Evolutionary conservation across 2,797 vertebrate genomes (phyloP).

Genomic region (Lagocephalus sceleratus): DNA sequence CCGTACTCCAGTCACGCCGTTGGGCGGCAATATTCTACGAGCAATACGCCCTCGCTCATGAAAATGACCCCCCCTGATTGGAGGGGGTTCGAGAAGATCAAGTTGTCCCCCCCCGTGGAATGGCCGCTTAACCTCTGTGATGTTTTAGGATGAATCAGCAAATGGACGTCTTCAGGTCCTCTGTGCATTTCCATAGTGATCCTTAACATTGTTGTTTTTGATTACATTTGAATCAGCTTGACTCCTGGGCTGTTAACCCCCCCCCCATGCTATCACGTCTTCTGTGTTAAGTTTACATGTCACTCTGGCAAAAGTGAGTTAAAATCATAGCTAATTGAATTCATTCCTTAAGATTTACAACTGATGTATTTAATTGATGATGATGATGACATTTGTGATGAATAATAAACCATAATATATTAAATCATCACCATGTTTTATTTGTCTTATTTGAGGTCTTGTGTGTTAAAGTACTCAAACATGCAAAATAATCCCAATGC

Average conservation of each 20-base stretch:
- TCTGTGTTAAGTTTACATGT: conserved; percentile 75
- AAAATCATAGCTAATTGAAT: conserved; percentile 71
- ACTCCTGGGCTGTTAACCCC: conserved; percentile 7
- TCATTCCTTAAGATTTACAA: conserved; percentile 77
- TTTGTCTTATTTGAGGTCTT: conserved; percentile 1
- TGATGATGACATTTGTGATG: conserved; percentile 77
- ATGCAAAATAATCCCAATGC: too few relatives aligned
- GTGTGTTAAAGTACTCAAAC: too few relatives aligned
- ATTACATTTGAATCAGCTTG: conserved; percentile 22
- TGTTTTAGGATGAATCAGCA: too few relatives aligned
- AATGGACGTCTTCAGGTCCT: conserved; percentile 16
- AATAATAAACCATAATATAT: conserved; percentile 85
- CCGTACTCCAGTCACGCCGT: too few relatives aligned
- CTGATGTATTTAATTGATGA: conserved; percentile 79
- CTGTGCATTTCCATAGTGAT: conserved; percentile 26
- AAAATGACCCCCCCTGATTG: conserved; percentile 11
- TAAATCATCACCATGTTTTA: conserved; percentile 45
- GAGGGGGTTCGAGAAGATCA: conserved; percentile 28
- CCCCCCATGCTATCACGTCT: conserved; percentile 35
- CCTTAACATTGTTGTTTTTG: conserved; percentile 14
- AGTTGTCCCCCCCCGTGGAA: conserved; percentile 6
- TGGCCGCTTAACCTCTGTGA: conserved; percentile 21
- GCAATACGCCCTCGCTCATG: conserved; percentile 20
- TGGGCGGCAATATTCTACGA: too few relatives aligned
- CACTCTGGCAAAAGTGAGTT: conserved; percentile 63